phyloP scores from a whole-genome alignment of 2,888 invertebrate genomes.

The Platerodrilus igneus region DNA sequence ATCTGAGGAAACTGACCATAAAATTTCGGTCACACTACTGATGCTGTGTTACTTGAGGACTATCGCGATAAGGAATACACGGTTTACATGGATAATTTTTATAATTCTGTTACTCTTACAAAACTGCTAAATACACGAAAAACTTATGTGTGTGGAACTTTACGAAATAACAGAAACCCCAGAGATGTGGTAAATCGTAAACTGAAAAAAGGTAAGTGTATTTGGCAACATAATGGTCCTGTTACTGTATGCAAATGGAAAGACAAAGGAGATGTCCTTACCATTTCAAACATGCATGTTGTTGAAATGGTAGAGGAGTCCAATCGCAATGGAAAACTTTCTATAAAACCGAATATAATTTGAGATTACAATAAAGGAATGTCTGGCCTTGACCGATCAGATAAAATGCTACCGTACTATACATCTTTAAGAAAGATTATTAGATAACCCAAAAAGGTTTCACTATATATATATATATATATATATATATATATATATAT shows the following conservation, averaged over 20 bases:
- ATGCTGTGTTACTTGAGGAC: slow-evolving; percentile 29
- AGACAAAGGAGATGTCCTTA: slow-evolving; percentile 27
- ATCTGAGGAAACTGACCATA: slow-evolving; percentile 25
- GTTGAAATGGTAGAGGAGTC: slow-evolving; percentile 27
- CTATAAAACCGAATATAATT: slow-evolving; percentile 30
- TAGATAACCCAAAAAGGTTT: slow-evolving; percentile 18
- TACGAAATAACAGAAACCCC: too few relatives aligned
- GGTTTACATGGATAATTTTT: slow-evolving; percentile 28
- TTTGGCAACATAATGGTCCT: slow-evolving; percentile 26
- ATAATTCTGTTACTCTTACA: too few relatives aligned
- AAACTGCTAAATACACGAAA: too few relatives aligned
- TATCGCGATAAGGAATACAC: slow-evolving; percentile 30
- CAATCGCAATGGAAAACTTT: slow-evolving; percentile 29
- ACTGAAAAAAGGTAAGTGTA: slow-evolving; percentile 29
- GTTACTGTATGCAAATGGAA: slow-evolving; percentile 28
- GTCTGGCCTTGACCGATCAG: slow-evolving; percentile 28
- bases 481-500: too few relatives aligned
- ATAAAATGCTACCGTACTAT: slow-evolving; percentile 30
- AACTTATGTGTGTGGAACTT: too few relatives aligned
- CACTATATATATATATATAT: slow-evolving; percentile 19
- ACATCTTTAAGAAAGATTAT: slow-evolving; percentile 28
- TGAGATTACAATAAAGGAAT: slow-evolving; percentile 29
- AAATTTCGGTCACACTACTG: slow-evolving; percentile 27
- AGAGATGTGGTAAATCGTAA: slow-evolving; percentile 27
- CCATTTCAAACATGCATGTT: slow-evolving; percentile 29